Evolutionary conservation across 2,113 vertebrate species (phyloP).

Genomic region (Orthonyx spaldingii): DNA sequence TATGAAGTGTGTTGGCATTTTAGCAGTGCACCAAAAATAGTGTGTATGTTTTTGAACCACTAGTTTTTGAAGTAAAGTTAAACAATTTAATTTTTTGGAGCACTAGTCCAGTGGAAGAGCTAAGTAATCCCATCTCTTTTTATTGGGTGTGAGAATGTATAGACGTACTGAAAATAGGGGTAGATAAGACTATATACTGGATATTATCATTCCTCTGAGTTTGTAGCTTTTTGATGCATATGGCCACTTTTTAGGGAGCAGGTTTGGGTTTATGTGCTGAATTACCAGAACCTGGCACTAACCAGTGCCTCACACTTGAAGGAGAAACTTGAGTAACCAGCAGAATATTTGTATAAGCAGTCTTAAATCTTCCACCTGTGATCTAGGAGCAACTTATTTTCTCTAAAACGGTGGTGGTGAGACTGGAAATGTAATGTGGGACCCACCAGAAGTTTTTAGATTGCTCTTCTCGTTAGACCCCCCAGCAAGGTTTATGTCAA

Average conservation of each 20-base stretch:
- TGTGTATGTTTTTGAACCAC: not conserved
- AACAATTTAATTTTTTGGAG: not conserved
- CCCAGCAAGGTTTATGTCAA: not conserved
- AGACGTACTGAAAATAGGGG: not conserved
- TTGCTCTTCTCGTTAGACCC: not conserved
- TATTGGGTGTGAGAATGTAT: not conserved
- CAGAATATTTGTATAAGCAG: not conserved
- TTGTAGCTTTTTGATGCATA: not conserved
- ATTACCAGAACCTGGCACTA: not conserved
- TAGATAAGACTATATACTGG: not conserved
- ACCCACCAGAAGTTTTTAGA: not conserved
- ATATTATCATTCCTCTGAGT: not conserved
- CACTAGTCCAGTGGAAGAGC: not conserved
- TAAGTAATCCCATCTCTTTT: not conserved
- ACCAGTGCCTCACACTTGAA: not conserved
- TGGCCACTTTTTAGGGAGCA: not conserved
- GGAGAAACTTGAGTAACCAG: not conserved
- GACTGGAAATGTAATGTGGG: not conserved
- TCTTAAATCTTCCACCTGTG: not conserved
- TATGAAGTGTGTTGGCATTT: not conserved
- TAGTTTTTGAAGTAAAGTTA: not conserved
- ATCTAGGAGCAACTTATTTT: not conserved
- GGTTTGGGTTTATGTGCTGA: not conserved
- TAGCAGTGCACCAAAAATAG: not conserved
- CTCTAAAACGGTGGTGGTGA: not conserved